phyloP scores from a whole-genome alignment of 2,797 vertebrate species.

The Scleropages formosus region DNA sequence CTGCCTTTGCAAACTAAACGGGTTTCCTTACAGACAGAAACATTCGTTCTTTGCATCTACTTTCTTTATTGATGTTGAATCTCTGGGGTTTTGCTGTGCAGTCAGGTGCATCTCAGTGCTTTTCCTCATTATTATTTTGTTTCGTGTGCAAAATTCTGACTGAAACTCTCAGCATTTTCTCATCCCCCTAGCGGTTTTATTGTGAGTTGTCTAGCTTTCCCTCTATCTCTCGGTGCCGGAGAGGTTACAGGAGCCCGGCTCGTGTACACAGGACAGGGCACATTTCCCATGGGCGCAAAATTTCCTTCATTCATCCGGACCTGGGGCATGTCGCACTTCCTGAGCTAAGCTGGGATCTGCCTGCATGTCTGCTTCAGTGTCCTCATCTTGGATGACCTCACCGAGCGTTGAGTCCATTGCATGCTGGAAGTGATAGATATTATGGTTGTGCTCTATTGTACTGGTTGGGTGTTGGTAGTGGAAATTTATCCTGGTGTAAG shows the following conservation, averaged over 20 bases:
- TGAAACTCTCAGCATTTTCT: neutral
- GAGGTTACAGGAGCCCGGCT: neutral
- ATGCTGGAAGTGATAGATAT: no score
- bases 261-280: neutral
- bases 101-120: no score
- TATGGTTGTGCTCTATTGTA: neutral
- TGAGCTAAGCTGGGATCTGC: neutral
- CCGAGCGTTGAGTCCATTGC: no score
- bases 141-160: neutral
- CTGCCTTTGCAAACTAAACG: neutral
- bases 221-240: neutral
- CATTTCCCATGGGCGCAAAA: neutral
- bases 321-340: neutral
- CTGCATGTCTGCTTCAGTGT: neutral
- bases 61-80: neutral
- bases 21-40: neutral
- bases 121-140: neutral
- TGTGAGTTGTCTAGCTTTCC: neutral
- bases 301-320: constrained; percentile 8
- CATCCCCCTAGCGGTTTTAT: neutral
- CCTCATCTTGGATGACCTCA: no score
- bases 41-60: neutral
- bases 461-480: neutral
- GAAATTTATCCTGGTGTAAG: no score
- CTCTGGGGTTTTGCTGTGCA: neutral